phyloP scores from a whole-genome alignment of 2,797 vertebrate species.

The Acanthurus leucopareius region DNA sequence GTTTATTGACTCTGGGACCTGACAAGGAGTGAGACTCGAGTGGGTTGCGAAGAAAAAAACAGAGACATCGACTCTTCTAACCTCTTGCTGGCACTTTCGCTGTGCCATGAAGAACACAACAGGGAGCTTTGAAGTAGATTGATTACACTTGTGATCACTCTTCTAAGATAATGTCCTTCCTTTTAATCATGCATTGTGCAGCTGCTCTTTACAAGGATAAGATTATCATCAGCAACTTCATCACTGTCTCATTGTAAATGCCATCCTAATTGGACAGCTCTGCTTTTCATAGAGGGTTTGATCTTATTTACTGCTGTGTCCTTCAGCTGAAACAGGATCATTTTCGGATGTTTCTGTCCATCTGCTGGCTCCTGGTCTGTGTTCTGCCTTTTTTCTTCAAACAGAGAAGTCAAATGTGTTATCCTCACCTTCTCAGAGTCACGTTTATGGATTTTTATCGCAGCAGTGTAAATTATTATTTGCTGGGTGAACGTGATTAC shows the following conservation, averaged over 20 bases:
- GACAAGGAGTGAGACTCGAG: constrained; percentile 57
- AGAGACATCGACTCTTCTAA: constrained; percentile 46
- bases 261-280: constrained; percentile 69
- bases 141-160: constrained; percentile 81
- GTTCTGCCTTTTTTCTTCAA: not conserved
- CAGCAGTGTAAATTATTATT: constrained; percentile 18
- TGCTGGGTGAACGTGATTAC: constrained; percentile 36
- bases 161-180: constrained; percentile 78
- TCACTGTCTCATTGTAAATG: constrained; percentile 81
- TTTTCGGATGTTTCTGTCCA: constrained; percentile 12
- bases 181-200: constrained; percentile 80
- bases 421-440: constrained; percentile 7
- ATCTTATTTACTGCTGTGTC: constrained; percentile 61
- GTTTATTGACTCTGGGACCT: constrained; percentile 71
- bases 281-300: constrained; percentile 52
- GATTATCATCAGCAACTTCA: constrained; percentile 78
- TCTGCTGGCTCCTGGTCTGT: not conserved
- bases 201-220: constrained; percentile 75
- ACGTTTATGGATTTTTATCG: constrained; percentile 8
- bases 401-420: not conserved
- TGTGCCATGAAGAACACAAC: constrained; percentile 52
- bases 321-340: constrained; percentile 34
- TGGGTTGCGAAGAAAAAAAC: constrained; percentile 49
- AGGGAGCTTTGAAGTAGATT: constrained; percentile 76
- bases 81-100: constrained; percentile 61